phyloP scores from a whole-genome alignment of 2,888 invertebrate genomes.

The Labia minor region DNA sequence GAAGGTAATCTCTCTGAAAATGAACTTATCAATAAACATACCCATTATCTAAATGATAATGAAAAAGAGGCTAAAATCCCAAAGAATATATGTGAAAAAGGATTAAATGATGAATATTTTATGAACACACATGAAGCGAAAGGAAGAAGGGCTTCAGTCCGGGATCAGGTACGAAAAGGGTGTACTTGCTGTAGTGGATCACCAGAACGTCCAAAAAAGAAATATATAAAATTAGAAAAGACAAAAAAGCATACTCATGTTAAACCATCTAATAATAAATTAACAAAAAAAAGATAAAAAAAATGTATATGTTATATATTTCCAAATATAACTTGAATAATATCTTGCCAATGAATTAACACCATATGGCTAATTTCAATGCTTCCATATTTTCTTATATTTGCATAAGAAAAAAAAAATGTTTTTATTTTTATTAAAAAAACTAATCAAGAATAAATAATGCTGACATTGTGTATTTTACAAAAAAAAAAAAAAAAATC shows the following conservation, averaged over 20 bases:
- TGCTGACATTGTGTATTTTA: neutral
- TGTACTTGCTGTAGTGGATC: constrained; percentile 50
- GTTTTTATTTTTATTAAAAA: neutral
- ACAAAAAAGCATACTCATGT: neutral
- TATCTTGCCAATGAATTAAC: neutral
- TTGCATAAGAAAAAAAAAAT: constrained; percentile 3
- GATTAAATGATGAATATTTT: constrained; percentile 18
- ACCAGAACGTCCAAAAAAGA: constrained; percentile 43
- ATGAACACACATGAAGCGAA: constrained; percentile 30
- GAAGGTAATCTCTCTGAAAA: neutral
- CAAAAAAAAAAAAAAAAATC: too few species aligned
- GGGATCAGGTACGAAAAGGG: constrained; percentile 50
- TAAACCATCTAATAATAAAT: neutral
- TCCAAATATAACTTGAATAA: neutral
- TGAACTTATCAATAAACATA: neutral
- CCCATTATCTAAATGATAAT: constrained; percentile 30
- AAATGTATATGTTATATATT: neutral
- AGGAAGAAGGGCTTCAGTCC: constrained; percentile 37
- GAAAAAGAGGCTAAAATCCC: constrained; percentile 35
- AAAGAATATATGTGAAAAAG: constrained; percentile 17
- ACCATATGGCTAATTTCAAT: neutral
- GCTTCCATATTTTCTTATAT: constrained; percentile 13
- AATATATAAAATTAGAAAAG: constrained; percentile 27
- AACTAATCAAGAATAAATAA: too few species aligned
- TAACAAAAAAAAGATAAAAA: neutral